Percentiles rank a stretch among this genome's conserved stretches.
Conservation (phyloP, 2,888 invertebrate species). For the Bellardia bayeri region DNA sequence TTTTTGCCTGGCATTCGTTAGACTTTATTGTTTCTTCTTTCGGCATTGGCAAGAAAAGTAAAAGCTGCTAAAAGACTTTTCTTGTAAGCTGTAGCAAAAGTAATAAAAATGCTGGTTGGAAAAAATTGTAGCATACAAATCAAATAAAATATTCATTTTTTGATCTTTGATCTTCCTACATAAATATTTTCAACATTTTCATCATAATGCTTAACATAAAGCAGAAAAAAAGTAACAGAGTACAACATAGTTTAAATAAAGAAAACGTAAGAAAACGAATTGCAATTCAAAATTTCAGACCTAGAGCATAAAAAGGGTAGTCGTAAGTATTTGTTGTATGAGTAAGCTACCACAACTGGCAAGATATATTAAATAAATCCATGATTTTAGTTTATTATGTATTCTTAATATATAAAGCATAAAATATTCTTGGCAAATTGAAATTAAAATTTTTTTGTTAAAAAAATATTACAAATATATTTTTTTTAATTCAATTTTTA, state of each 20-base stretch:
- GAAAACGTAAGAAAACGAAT: neutral
- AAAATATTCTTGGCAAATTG: no score
- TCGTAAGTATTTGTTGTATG: constrained; percentile 6
- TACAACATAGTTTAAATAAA: neutral
- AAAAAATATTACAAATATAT: no score
- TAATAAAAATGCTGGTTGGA: neutral
- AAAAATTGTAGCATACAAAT: constrained; percentile 75
- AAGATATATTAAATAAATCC: neutral
- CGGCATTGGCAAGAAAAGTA: constrained; percentile 33
- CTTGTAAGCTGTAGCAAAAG: constrained; percentile 74
- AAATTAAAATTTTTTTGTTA: no score
- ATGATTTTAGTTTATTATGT: neutral
- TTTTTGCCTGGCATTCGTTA: neutral
- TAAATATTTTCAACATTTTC: constrained; percentile 78
- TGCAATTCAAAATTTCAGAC: constrained; percentile 36
- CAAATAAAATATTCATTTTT: constrained; percentile 83
- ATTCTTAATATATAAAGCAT: neutral
- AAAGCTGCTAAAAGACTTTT: constrained; percentile 80
- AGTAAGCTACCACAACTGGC: neutral
- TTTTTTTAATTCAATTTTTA: no score
- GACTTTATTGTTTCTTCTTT: constrained; percentile 16
- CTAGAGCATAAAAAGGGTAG: neutral
- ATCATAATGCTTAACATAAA: constrained; percentile 18
- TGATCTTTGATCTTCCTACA: constrained; percentile 82
- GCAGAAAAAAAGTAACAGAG: neutral